Conservation (phyloP, 2,888 invertebrate genomes). For the Siphonodentalium dalli region DNA sequence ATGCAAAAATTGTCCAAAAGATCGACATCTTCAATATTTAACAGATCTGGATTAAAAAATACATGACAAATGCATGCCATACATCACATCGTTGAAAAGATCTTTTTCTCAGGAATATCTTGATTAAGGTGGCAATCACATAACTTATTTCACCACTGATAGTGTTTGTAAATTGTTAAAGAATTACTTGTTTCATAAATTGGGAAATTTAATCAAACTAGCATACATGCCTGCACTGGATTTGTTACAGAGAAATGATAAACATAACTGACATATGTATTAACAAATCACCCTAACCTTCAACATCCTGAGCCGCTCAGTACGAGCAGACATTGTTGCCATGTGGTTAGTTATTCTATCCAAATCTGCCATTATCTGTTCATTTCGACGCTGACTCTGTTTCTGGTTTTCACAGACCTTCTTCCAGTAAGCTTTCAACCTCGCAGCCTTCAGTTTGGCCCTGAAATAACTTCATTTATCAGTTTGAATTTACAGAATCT, state of each 20-base stretch:
- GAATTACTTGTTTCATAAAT: neutral
- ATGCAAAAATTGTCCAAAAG: too few species aligned
- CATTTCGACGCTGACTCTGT: constrained; percentile 56
- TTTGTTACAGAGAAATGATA: too few species aligned
- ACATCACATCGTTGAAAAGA: too few species aligned
- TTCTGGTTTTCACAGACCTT: constrained; percentile 61
- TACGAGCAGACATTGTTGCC: constrained; percentile 43
- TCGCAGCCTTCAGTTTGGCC: constrained; percentile 50
- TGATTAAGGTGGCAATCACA: too few species aligned
- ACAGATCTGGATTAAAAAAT: too few species aligned
- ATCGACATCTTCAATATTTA: too few species aligned
- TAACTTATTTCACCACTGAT: neutral
- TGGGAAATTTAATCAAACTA: too few species aligned
- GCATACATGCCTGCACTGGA: too few species aligned
- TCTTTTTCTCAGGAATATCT: too few species aligned
- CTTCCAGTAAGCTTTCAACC: constrained; percentile 59
- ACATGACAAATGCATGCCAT: too few species aligned
- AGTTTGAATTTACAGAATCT: neutral
- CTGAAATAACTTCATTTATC: constrained; percentile 28
- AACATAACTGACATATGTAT: neutral
- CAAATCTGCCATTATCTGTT: constrained; percentile 53
- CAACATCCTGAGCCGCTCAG: constrained; percentile 49
- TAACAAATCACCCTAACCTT: constrained; percentile 51
- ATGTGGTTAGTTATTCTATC: constrained; percentile 56
- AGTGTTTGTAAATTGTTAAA: neutral